phyloP scores from a whole-genome alignment of 2,797 vertebrate species.

The Pantherophis alleghaniensis region DNA sequence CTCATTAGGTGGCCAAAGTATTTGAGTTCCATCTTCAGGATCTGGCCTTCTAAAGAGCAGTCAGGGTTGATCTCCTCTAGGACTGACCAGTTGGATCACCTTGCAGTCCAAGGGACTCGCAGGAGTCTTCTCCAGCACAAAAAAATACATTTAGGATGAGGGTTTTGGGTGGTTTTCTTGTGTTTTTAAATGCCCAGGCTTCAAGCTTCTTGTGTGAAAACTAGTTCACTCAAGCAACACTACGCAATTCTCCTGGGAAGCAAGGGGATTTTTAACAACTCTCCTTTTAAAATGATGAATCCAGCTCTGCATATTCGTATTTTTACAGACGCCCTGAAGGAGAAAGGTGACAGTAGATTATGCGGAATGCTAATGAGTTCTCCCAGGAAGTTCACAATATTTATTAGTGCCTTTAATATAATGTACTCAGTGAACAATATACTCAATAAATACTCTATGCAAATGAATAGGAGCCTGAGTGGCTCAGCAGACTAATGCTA shows the following conservation, averaged over 20 bases:
- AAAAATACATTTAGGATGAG: not conserved
- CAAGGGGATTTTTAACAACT: constrained; percentile 31
- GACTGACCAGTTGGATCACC: no score
- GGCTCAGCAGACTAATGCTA: no score
- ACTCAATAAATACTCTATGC: constrained; percentile 7
- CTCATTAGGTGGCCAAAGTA: no score
- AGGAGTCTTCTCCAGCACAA: no score
- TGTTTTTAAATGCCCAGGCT: not conserved
- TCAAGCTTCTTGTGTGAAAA: constrained; percentile 46
- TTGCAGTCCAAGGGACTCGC: no score
- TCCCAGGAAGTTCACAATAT: constrained; percentile 28
- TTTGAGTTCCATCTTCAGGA: no score
- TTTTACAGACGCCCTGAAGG: constrained; percentile 48
- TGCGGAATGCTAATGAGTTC: constrained; percentile 55
- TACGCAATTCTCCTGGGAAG: constrained; percentile 30
- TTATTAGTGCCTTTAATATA: constrained; percentile 39
- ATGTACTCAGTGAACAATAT: constrained; percentile 30
- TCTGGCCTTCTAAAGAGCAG: no score
- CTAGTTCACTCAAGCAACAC: constrained; percentile 33
- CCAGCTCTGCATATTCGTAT: not conserved
- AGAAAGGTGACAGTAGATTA: constrained; percentile 51
- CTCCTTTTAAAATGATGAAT: constrained; percentile 41
- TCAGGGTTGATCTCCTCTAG: no score
- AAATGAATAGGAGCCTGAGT: not conserved
- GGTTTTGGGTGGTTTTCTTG: not conserved